Conservation (phyloP, 2,888 invertebrate genomes). For the Phalera bucephala region DNA sequence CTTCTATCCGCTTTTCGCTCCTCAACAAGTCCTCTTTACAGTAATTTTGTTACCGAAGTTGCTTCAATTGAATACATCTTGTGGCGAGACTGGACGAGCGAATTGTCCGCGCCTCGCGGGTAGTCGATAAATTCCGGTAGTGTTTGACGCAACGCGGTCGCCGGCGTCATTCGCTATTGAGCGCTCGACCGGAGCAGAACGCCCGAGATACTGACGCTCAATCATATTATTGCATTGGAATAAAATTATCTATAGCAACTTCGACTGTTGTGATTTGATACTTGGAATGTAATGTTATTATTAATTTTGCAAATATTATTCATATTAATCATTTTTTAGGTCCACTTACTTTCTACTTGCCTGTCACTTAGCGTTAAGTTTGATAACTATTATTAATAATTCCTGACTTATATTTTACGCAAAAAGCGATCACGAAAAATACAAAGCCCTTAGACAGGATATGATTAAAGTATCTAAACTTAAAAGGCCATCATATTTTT, state of each 20-base stretch:
- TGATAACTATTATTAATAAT: too few species aligned
- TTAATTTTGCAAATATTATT: too few species aligned
- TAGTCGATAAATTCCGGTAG: slow-evolving; percentile 62
- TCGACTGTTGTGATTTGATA: slow-evolving; percentile 13
- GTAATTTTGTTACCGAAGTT: slow-evolving; percentile 41
- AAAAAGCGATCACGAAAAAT: too few species aligned
- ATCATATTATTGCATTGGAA: slow-evolving; percentile 28
- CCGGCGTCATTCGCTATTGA: slow-evolving; percentile 51
- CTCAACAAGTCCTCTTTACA: slow-evolving; percentile 30
- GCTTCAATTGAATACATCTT: slow-evolving; percentile 34
- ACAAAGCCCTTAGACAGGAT: too few species aligned
- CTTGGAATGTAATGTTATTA: slow-evolving; percentile 12
- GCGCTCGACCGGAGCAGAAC: slow-evolving; percentile 29
- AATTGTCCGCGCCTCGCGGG: slow-evolving; percentile 57
- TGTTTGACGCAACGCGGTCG: slow-evolving; percentile 55
- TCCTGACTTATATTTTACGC: too few species aligned
- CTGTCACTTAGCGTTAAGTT: too few species aligned
- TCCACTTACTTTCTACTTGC: too few species aligned
- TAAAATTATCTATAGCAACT: slow-evolving; percentile 25
- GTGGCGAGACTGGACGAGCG: slow-evolving; percentile 18
- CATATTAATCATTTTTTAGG: too few species aligned
- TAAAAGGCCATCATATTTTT: too few species aligned
- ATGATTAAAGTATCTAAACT: too few species aligned
- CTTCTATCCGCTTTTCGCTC: slow-evolving; percentile 17
- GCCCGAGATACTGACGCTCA: slow-evolving; percentile 33